phyloP scores from a whole-genome alignment of 2,888 invertebrate species.

The Acleris holmiana region DNA sequence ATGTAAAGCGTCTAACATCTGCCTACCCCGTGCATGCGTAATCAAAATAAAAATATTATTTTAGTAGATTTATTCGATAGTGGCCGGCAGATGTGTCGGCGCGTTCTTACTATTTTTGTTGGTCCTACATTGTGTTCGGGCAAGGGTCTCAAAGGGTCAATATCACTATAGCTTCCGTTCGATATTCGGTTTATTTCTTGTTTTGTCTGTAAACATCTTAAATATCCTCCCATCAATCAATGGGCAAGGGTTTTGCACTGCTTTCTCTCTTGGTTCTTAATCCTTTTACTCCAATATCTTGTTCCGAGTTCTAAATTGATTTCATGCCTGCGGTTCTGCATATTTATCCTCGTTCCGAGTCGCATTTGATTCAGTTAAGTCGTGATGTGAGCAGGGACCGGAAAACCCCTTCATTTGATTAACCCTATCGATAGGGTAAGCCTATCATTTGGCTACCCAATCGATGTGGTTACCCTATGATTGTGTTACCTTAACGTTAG shows the following conservation, averaged over 20 bases:
- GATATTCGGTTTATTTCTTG: conserved; percentile 62
- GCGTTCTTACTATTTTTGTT: conserved; percentile 76
- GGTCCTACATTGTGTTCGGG: conserved; percentile 71
- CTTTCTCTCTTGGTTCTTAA: conserved; percentile 23
- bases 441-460: too few species aligned
- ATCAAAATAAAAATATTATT: conserved; percentile 84
- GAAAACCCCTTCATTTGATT: too few species aligned
- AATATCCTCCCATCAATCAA: conserved; percentile 62
- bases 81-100: conserved; percentile 78
- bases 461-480: too few species aligned
- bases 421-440: too few species aligned
- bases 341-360: conserved; percentile 47
- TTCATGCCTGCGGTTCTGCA: conserved; percentile 46
- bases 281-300: conserved; percentile 32
- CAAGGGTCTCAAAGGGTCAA: conserved; percentile 73
- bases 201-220: conserved; percentile 70
- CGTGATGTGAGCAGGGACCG: conserved; percentile 43
- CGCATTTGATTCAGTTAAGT: conserved; percentile 43
- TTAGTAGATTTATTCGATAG: conserved; percentile 83
- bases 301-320: conserved; percentile 46
- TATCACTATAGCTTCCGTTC: conserved; percentile 76
- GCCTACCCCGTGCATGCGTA: conserved; percentile 77
- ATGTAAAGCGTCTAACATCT: conserved; percentile 70
- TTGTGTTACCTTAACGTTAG: too few species aligned
- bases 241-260: conserved; percentile 44